A percentile compares a stretch with the other conserved stretches of the same genome.
Evolutionary conservation across 1,140 invertebrate species (phyloP).

Genomic region (Ectropis grisescens): DNA sequence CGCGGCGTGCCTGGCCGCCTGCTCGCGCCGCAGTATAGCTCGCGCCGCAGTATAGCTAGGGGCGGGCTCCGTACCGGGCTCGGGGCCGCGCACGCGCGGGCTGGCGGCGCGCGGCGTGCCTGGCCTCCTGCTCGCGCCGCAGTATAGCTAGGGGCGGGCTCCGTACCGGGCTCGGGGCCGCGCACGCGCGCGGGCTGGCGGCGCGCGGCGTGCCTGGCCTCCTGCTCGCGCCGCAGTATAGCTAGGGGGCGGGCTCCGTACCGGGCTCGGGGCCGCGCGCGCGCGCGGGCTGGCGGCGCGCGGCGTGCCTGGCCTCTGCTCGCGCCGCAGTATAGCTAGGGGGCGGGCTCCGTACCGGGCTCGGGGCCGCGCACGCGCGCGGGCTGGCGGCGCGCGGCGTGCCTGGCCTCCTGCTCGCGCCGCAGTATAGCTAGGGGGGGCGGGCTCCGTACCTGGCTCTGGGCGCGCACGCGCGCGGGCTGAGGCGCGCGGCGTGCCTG

Average conservation of each 20-base stretch:
- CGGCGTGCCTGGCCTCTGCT: no score
- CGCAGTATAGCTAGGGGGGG: constrained; percentile 87
- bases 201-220: constrained; percentile 40
- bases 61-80: no score
- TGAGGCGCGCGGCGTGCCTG: no score
- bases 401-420: constrained; percentile 77
- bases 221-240: constrained; percentile 85
- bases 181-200: constrained; percentile 8
- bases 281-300: no score
- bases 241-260: no score
- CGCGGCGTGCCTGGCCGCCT: constrained; percentile 68
- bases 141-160: constrained; percentile 84
- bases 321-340: no score
- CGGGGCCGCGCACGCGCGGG: no score
- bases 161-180: neutral
- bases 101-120: no score
- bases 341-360: no score
- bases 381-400: no score
- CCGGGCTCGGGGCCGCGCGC: neutral
- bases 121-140: constrained; percentile 79
- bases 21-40: constrained; percentile 79
- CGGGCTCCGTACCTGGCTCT: constrained; percentile 38
- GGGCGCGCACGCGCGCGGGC: constrained; percentile 1
- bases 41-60: constrained; percentile 84
- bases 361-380: no score